These are phyloP conservation scores for Augiades crinisus DNA, from an alignment of 2,888 invertebrate species.

Conservation along the genomic window DNA sequence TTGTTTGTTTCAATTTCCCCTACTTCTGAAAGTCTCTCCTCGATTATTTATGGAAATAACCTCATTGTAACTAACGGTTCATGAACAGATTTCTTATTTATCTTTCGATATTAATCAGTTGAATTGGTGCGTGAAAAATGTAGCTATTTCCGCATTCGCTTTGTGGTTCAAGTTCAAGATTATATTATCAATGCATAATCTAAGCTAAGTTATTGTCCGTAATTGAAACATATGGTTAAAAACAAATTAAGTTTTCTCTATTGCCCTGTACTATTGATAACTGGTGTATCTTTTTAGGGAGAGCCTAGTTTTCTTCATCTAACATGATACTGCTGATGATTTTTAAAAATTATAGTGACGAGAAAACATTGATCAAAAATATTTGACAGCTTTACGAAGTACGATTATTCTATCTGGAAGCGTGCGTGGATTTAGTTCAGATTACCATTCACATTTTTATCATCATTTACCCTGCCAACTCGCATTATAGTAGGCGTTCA, in stretches of 20 bases:
- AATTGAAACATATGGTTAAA: constrained; percentile 52
- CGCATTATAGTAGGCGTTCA: constrained; percentile 33
- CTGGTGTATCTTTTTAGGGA: too few species aligned
- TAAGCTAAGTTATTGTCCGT: constrained; percentile 69
- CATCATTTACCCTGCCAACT: constrained; percentile 24
- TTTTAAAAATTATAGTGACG: too few species aligned
- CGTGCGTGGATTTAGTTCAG: too few species aligned
- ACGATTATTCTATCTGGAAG: too few species aligned
- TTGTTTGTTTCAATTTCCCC: constrained; percentile 15
- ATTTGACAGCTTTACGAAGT: too few species aligned
- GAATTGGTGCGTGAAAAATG: constrained; percentile 31
- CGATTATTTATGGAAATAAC: constrained; percentile 14
- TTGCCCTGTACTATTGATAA: neutral
- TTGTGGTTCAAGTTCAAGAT: constrained; percentile 75
- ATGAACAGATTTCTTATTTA: constrained; percentile 37
- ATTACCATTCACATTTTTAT: constrained; percentile 30
- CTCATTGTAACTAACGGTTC: constrained; percentile 8
- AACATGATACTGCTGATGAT: too few species aligned
- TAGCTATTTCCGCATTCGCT: constrained; percentile 42
- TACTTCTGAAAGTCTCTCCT: constrained; percentile 3
- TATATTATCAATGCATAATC: too few species aligned
- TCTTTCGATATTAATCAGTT: constrained; percentile 42
- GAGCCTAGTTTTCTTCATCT: too few species aligned
- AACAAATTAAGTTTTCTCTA: neutral
- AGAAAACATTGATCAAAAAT: too few species aligned